Evolutionary conservation across 2,888 invertebrate genomes (phyloP), one percentile per base, ranked within the genome.

Genomic region (Lasius platythorax): DNA sequence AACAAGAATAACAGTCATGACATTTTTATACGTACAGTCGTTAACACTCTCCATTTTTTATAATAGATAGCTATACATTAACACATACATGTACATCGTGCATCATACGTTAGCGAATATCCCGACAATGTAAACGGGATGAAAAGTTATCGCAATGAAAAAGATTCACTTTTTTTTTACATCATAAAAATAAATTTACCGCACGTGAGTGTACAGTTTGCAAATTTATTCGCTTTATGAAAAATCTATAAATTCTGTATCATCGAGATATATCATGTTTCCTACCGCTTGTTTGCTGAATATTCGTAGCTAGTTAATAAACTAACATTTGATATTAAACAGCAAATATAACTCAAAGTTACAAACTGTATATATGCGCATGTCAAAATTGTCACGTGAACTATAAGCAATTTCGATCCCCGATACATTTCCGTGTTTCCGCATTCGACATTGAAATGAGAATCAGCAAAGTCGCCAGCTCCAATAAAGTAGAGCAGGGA

Each of bases 291-390:
- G 33, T 61, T 46, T 28, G 46, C 37, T 43, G 46, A 33, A 33
- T 61, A 23, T n/a, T 33, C 28, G 18, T 28, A 8, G 33, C 23
- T 15, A 50, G 50, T 46, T 76, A 50, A 78, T 43, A 68, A 78
- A 68, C 18, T 68, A 43, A 70, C 43, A 28, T 78, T 81, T 81
- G 18, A 79, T 33, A 61, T 81, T 81, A 81, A 81, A 73, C 12
- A 28, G n/a, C 46, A 28, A 43, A 73, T 30, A 15, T 56, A 40
- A 70, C 18, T 72, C 6, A 4, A 73, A 73, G n/a, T 73, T 81
- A 72, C 46, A 18, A 72, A 61, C 15, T 8, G 23, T 37, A 37
- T 23, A 33, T 37, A 37, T 23, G 33, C 12, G 23, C 46, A 50
- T 61, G 15, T 79, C 18, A 12, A 61, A 73, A 33, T 72, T 79